phyloP scores from a whole-genome alignment of 2,888 invertebrate genomes.

The Malthinus flaveolus region DNA sequence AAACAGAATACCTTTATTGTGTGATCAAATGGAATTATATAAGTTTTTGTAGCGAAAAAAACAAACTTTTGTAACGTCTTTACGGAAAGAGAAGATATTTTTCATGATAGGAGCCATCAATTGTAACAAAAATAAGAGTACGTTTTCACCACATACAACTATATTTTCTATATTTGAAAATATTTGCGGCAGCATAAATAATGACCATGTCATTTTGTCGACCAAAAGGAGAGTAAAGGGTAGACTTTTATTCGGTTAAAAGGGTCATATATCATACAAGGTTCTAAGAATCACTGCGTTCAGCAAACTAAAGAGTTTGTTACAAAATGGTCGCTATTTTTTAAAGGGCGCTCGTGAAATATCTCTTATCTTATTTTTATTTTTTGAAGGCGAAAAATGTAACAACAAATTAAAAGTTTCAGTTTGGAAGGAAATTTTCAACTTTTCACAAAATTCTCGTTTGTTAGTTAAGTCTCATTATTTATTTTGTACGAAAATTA shows the following conservation, averaged over 20 bases:
- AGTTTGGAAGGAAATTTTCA: neutral
- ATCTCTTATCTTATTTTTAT: constrained; percentile 4
- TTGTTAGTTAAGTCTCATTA: neutral
- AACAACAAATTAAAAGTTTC: constrained; percentile 1
- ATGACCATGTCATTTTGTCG: constrained; percentile 30
- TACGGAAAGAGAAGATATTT: neutral
- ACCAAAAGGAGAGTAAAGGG: constrained; percentile 26
- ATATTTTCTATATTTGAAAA: constrained; percentile 23
- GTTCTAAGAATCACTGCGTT: constrained; percentile 27
- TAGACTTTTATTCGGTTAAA: constrained; percentile 32
- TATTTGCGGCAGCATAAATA: constrained; percentile 25
- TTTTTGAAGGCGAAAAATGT: neutral
- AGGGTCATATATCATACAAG: constrained; percentile 30
- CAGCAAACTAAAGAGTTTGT: constrained; percentile 31
- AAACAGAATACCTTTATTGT: too few relatives aligned
- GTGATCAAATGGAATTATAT: too few relatives aligned
- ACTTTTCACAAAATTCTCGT: neutral
- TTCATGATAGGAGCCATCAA: neutral
- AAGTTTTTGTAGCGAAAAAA: too few relatives aligned
- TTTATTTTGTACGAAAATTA: neutral
- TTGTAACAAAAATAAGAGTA: constrained; percentile 4
- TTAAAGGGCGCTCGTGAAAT: constrained; percentile 15
- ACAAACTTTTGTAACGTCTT: too few relatives aligned
- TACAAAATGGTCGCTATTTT: constrained; percentile 30
- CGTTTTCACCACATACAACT: constrained; percentile 16